These are phyloP conservation scores for Synchiropus splendidus DNA, from an alignment of 2,113 vertebrate species.

Conservation along the genomic window DNA sequence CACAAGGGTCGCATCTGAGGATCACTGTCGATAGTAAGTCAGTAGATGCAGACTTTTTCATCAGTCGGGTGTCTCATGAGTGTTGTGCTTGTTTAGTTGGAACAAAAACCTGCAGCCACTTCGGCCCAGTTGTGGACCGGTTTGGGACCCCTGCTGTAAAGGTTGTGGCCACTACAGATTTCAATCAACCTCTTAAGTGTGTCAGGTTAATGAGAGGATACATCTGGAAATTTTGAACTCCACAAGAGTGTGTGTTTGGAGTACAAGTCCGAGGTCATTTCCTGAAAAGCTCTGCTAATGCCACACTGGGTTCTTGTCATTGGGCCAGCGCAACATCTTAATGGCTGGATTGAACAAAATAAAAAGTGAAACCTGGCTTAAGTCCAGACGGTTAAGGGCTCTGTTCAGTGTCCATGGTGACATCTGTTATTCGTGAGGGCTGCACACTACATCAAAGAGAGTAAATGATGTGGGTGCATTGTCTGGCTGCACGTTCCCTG, in stretches of 20 bases:
- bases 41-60: no score
- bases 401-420: constrained; percentile 55
- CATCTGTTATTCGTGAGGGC: no score
- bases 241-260: no score
- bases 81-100: no score
- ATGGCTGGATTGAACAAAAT: constrained; percentile 47
- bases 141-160: no score
- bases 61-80: no score
- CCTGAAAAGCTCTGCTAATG: no score
- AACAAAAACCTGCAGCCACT: no score
- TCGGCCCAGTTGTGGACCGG: no score
- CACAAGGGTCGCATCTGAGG: no score
- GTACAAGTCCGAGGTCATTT: constrained; percentile 24
- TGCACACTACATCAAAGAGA: constrained; percentile 41
- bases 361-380: constrained; percentile 35
- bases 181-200: constrained; percentile 18
- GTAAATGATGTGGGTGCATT: constrained; percentile 41
- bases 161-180: constrained; percentile 10
- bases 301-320: constrained; percentile 39
- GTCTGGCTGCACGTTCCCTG: constrained; percentile 30
- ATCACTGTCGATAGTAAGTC: no score
- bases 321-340: constrained; percentile 23
- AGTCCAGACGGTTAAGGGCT: constrained; percentile 30
- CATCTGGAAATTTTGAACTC: constrained; percentile 53
- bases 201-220: constrained; percentile 49